Evolutionary conservation across 2,113 vertebrate genomes (phyloP).

Genomic region (Cranoglanis bouderius): DNA sequence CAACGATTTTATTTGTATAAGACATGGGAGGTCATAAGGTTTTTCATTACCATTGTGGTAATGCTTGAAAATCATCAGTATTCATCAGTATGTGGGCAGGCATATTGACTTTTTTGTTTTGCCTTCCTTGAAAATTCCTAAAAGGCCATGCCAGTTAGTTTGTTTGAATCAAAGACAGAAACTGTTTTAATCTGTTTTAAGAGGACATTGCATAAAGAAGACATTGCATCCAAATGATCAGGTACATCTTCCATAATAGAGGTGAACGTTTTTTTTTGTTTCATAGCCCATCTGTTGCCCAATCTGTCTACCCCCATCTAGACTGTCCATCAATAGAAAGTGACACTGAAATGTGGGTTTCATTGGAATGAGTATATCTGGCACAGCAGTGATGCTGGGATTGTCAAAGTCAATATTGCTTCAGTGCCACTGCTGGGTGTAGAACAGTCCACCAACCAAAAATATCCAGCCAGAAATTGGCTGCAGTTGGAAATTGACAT

Average conservation of each 20-base stretch:
- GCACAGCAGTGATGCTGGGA: background rate
- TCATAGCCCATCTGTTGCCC: background rate
- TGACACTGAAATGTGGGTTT: background rate
- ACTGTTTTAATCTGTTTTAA: background rate
- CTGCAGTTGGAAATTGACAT: background rate
- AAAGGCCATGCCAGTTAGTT: background rate
- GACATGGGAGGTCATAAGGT: background rate
- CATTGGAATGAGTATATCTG: background rate
- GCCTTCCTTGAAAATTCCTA: background rate
- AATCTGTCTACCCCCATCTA: background rate
- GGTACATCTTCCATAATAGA: background rate
- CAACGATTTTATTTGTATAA: too few species aligned
- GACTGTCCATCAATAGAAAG: constrained; percentile 7
- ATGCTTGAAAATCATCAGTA: background rate
- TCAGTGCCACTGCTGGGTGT: constrained; percentile 1
- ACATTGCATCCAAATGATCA: background rate
- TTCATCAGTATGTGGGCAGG: background rate
- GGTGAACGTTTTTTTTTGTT: background rate
- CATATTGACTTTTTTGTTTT: background rate
- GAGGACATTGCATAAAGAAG: background rate
- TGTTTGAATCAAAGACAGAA: background rate
- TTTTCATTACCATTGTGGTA: background rate
- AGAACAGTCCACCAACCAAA: background rate
- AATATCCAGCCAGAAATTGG: background rate
- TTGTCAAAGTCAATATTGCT: constrained; percentile 9